Percentiles rank a stretch among this genome's conserved stretches.
These are phyloP conservation scores for Oxyura jamaicensis DNA, from an alignment of 2,113 vertebrate species.

Conservation along the genomic window DNA sequence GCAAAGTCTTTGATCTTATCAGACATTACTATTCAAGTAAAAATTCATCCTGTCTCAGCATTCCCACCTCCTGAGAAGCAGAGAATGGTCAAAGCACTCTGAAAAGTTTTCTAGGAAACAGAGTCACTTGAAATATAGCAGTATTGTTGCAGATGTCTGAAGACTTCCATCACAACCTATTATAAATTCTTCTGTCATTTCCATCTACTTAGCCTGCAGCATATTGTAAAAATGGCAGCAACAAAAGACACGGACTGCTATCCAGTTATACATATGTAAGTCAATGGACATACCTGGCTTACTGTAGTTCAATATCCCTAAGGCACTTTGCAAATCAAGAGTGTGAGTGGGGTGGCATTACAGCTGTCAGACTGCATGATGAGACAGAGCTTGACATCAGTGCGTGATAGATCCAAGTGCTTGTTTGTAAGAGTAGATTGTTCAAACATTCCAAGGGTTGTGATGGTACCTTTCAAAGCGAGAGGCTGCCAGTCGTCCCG, in stretches of 20 bases:
- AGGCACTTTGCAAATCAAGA: neutral
- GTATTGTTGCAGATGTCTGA: neutral
- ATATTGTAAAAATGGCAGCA: neutral
- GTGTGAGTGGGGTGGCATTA: neutral
- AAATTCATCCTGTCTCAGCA: neutral
- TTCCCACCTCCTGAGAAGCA: neutral
- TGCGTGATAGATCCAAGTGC: neutral
- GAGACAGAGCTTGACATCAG: neutral
- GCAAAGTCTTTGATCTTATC: neutral
- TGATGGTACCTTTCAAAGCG: neutral
- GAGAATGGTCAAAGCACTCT: fast-evolving
- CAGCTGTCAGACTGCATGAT: conserved; percentile 8
- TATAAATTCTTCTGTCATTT: neutral
- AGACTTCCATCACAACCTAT: neutral
- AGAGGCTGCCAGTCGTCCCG: neutral
- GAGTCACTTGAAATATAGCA: neutral
- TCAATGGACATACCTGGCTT: neutral
- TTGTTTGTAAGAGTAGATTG: neutral
- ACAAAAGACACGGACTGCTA: fast-evolving
- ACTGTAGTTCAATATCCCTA: neutral
- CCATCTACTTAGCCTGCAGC: neutral
- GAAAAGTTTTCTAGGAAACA: neutral
- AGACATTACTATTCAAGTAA: neutral
- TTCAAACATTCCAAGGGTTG: neutral
- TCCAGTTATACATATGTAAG: neutral